Evolutionary conservation across 2,888 invertebrate species (phyloP), one percentile per base, ranked within the genome.

Genomic region (Hydrotaea cyrtoneurina): DNA sequence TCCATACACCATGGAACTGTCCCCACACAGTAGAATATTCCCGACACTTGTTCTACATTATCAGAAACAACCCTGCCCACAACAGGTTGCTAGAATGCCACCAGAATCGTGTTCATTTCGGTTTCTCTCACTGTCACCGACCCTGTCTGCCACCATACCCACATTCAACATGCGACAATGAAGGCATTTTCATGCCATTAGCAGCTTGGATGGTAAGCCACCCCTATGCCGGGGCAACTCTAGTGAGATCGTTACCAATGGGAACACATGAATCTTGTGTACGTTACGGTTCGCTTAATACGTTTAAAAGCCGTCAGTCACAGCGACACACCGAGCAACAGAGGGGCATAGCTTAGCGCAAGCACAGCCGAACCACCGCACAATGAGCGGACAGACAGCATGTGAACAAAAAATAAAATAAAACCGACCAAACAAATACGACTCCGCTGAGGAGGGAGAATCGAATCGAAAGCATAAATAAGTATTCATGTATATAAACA

Each of bases 401-500:
- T 69, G 69, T 69, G 69, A 69, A 69, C 69, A 8, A 43, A 57
- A 59, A 2, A 57, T 0, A n/a, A n/a, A n/a, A n/a, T n/a, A n/a
- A 79, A 82, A 86, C 85, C 64, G 50, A 57, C 78, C 5, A 26
- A 71, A 43, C 64, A 69, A 74, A 31, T 31, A 64, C 36, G 36
- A 46, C 66, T 57, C 59, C 57, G 75, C 79, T 78, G 84, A 85
- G 74, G 79, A 77, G 85, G 82, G 85, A 85, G 82, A 79, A 85
- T 82, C 77, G 79, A 21, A 72, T 55, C 17, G 64, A 85, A 85
- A 86, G 77, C 80, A 78, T 87, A 89, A 88, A 66, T 66, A 43
- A 39, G 21, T 69, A 39, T 46, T 21, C 46, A 69, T 43, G 69
- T 91, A 91, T 91, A 91, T 91, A 91, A 92, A 91, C 89, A 88